Conservation (phyloP, 2,113 vertebrate species). For the Thalassoma bifasciatum region DNA sequence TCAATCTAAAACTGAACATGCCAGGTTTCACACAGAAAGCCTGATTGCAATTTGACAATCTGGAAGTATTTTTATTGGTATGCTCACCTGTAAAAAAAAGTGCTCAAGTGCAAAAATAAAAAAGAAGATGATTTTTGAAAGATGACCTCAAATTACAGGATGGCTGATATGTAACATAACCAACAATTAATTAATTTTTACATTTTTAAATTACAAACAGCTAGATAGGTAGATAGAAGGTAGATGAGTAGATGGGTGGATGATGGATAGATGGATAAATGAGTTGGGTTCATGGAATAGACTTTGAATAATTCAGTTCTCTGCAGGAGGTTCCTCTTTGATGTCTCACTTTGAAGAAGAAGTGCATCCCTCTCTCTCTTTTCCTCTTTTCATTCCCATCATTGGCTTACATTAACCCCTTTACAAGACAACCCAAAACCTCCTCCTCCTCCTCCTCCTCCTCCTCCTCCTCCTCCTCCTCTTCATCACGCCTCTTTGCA, state of each 20-base stretch:
- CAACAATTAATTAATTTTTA: too few species aligned
- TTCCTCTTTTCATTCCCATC: constrained; percentile 33
- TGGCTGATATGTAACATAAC: too few species aligned
- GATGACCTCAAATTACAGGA: too few species aligned
- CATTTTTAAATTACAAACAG: too few species aligned
- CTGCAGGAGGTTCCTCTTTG: constrained; percentile 80
- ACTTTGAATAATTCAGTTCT: constrained; percentile 81
- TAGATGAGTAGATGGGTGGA: constrained; percentile 15
- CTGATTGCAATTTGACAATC: too few species aligned
- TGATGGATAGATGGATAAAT: background rate
- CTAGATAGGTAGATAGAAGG: background rate
- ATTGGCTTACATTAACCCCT: constrained; percentile 17
- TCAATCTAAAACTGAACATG: too few species aligned
- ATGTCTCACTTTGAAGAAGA: constrained; percentile 77
- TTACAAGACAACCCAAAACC: constrained; percentile 7
- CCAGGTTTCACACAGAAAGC: too few species aligned
- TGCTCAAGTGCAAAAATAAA: too few species aligned
- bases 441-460: background rate
- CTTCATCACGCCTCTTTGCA: background rate
- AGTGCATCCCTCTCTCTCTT: constrained; percentile 48
- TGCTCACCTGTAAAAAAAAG: too few species aligned
- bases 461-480: background rate
- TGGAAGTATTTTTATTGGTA: too few species aligned
- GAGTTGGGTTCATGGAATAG: constrained; percentile 55
- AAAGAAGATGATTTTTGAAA: too few species aligned